Base-by-base conservation (phyloP, 2,797 vertebrate species). In the Pangasius larnaudii region DNA sequence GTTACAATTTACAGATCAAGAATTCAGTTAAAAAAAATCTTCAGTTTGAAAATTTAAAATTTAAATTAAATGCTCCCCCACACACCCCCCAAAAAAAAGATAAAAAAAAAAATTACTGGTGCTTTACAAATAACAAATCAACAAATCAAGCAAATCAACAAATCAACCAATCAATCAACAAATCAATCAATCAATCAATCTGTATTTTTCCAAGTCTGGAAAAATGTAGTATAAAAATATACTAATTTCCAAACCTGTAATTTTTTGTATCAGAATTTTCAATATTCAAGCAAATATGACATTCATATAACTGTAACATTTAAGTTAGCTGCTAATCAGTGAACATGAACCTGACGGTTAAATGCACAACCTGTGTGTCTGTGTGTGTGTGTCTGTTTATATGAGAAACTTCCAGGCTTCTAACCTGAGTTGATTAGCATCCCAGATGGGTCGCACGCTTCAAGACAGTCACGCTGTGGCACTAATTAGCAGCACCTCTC, bases 391-490 rank as follows among this genome's bases (percentile, higher is more conserved):
- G 24, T 46, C 7, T 80, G 53, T 81, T 27, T 39, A 24, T 39
- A 61, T 8, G 56, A 61, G 36, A 5, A 65, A 6, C 14, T 49
- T 65, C 27, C 42, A 51, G 61, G 8, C 61, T 67, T 13, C 16
- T 84, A 67, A 84, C 81, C 61, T 39, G 87, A 85, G 74, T 75
- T 88, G 67, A 85, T 88, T 85, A 85, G 61, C 75, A 85, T 81
- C 84, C 65, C 84, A 85, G 87, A 88, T 88, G 84, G 84, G 67
- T 59, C 22, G 39, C 42, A 36, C 18, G 69, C 84, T 51, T 81
- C 78, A 72, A 39, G 63, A 81, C 77, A 42, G 77, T 81, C 87
- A 85, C 24, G 42, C 87, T 85, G 75, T 74, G 84, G 24, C 51
- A 42, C 67, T 88, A 85, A 88, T 88, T 82, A 88, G 77, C 42